Evolutionary conservation across 2,797 vertebrate species (phyloP), one percentile per base, ranked within the genome.

Genomic region (Remorina albescens): DNA sequence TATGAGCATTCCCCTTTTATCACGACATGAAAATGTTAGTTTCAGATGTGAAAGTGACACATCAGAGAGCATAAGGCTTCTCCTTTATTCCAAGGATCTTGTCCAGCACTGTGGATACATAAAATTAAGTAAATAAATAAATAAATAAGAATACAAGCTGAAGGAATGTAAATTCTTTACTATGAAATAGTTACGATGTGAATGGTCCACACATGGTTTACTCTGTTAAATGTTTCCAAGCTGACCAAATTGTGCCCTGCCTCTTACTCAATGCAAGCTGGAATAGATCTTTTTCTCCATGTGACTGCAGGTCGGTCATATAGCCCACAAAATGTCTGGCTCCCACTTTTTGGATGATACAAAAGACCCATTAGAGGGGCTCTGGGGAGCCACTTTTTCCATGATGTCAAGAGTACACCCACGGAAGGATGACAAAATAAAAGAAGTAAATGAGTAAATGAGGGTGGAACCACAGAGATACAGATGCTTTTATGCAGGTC

Each of bases 381-480:
- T 23, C 34, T 25, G 11, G 11, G 7, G n/a, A 49, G 13, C 59
- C 28, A 36, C 26, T 61, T 28, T 32, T 32, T 1, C 19, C 59
- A 32, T 47, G 19, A 34, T 30, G 47, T 26, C 39, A 12, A 25
- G 44, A 63, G 21, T 26, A 11, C 61, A 63, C 54, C n/a, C 36
- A 57, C 32, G 23, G n/a, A 36, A 9, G 3, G 25, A 41, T 21
- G 50, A 42, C 19, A 44, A 21, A 21, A 42, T 54, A 54, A 32
- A n/a, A 28, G 25, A 25, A 51, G 50, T 26, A 58, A 13, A 30
- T 11, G 19, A 41, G 53, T 53, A 21, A 53, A 46, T 71, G 49
- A 28, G 23, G 21, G 30, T 12, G 30, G 37, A 37, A 47, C 23
- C 67, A 61, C 25, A 53, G 10, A n/a, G 36, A 26, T 47, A 21